Conservation (phyloP, 2,797 vertebrate genomes). For the Chanos chanos region DNA sequence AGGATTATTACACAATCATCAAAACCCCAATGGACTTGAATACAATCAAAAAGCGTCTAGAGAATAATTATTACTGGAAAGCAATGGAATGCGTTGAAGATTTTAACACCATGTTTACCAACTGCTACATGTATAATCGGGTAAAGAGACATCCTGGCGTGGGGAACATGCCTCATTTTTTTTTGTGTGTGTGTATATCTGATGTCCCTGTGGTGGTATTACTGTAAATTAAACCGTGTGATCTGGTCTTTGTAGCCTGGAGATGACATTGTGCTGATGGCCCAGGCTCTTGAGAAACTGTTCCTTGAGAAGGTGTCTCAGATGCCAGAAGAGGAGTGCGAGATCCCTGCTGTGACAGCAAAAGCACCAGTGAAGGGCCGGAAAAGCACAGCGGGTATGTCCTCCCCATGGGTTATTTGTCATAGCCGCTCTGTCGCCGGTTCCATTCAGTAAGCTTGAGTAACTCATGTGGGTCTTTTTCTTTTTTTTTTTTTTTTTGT, state of each 20-base stretch:
- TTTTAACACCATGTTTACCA: conserved; percentile 89
- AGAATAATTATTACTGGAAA: conserved; percentile 86
- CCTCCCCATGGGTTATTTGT: too few relatives aligned
- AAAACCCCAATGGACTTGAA: conserved; percentile 90
- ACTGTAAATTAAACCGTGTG: background rate
- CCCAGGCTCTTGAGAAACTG: conserved; percentile 84
- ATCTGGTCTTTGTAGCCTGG: conserved; percentile 69
- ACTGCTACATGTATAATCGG: conserved; percentile 93
- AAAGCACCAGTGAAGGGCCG: conserved; percentile 70
- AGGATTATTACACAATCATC: conserved; percentile 95
- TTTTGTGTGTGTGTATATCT: too few relatives aligned
- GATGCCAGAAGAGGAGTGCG: conserved; percentile 82
- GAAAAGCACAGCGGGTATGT: conserved; percentile 55
- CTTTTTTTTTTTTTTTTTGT: background rate
- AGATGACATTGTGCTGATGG: conserved; percentile 92
- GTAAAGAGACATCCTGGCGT: too few relatives aligned
- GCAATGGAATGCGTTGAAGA: conserved; percentile 85
- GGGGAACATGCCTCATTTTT: too few relatives aligned
- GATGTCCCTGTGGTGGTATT: too few relatives aligned
- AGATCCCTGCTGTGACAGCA: conserved; percentile 51
- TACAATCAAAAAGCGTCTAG: conserved; percentile 87
- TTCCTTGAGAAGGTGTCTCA: conserved; percentile 82
- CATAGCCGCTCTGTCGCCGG: too few relatives aligned
- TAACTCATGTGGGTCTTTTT: background rate
- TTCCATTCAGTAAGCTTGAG: background rate